Evolutionary conservation across 2,113 vertebrate species (phyloP).

Genomic region (Muscicapa adusta): DNA sequence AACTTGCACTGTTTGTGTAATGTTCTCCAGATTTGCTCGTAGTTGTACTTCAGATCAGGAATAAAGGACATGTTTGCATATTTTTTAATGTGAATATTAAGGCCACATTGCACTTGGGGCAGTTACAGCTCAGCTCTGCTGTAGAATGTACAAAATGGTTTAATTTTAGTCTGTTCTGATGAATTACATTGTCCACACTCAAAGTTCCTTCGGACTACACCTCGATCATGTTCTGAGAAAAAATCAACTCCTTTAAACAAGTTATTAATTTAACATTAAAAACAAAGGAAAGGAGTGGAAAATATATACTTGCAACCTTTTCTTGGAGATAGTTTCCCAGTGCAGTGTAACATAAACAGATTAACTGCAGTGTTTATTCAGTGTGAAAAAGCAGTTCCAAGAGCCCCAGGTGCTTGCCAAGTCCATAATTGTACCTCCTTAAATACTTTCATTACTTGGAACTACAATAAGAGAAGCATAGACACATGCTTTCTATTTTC

Average conservation of each 20-base stretch:
- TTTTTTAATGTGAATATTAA: neutral
- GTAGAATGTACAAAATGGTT: neutral
- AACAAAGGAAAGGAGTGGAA: slow-evolving; percentile 41
- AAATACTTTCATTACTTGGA: slow-evolving; percentile 82
- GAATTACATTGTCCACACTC: neutral
- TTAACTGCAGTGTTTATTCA: slow-evolving; percentile 81
- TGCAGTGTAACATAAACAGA: slow-evolving; percentile 74
- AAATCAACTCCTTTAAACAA: slow-evolving; percentile 44
- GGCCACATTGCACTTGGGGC: neutral
- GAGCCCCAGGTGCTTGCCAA: slow-evolving; percentile 82
- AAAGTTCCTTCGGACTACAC: neutral
- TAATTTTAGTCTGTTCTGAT: neutral
- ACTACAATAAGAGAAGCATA: slow-evolving; percentile 73
- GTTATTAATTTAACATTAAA: slow-evolving; percentile 54
- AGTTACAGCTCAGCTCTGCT: neutral
- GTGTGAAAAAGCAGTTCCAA: slow-evolving; percentile 80
- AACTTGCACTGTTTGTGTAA: neutral
- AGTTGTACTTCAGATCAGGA: neutral
- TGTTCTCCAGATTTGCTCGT: neutral
- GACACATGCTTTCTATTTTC: slow-evolving; percentile 79
- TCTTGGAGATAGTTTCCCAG: slow-evolving; percentile 73
- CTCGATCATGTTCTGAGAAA: neutral
- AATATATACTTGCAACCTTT: slow-evolving; percentile 63
- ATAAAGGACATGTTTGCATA: neutral
- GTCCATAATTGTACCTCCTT: slow-evolving; percentile 83